Conservation (phyloP, 2,113 vertebrate genomes). For the Malurus alboscapulatus region DNA sequence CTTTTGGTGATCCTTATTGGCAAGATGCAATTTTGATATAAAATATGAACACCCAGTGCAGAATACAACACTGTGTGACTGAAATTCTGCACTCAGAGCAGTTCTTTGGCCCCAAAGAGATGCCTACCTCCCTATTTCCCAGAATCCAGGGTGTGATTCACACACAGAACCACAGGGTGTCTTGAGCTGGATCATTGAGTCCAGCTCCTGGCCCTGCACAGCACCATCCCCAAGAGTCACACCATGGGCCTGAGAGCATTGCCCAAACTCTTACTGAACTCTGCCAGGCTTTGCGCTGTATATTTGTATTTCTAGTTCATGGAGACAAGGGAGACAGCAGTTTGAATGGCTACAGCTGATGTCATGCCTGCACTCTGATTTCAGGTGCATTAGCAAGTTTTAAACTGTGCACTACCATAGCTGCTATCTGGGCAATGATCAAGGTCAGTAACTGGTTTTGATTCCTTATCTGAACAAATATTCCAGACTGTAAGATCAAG, state of each 20-base stretch:
- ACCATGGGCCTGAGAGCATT: background rate
- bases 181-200: accelerated
- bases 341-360: background rate
- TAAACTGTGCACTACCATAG: background rate
- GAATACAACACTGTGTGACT: background rate
- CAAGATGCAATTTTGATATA: background rate
- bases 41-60: background rate
- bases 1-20: background rate
- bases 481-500: accelerated
- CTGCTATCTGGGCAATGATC: background rate
- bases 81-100: background rate
- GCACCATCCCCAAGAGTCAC: background rate
- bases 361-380: background rate
- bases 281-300: background rate
- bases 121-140: background rate
- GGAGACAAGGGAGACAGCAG: background rate
- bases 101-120: background rate
- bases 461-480: background rate
- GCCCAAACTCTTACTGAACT: background rate
- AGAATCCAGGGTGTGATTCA: background rate
- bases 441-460: background rate
- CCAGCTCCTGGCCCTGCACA: background rate
- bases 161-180: background rate
- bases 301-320: background rate
- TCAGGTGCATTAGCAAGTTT: accelerated